Evolutionary conservation across 2,797 vertebrate species (phyloP), one percentile per base, ranked within the genome.

Genomic region (Dipus sagitta): DNA sequence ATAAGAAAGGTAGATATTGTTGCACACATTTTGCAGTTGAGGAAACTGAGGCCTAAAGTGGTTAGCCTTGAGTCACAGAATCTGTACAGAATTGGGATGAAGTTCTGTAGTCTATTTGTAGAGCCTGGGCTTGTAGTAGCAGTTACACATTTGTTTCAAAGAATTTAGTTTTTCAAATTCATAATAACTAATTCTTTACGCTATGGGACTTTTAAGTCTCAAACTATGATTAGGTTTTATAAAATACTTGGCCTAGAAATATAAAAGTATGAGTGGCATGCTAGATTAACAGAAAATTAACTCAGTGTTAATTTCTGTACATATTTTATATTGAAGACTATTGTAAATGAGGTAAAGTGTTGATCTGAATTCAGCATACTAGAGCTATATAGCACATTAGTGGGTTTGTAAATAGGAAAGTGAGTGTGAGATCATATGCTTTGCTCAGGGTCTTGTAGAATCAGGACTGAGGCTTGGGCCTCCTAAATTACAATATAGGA

Each of bases 131-230:
- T 62, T 82, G 87, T 86, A 65, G 85, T 15, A 91, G 60, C 32
- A 62, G 1, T 70, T 89, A 64, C 15, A 20, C 38, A 34, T 54
- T 77, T 91, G 86, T 90, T 74, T 88, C 67, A 93, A 28, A n/a
- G n/a, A 47, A 47, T 89, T 68, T 75, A 87, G 54, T 78, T 89
- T 96, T 93, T 68, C 14, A 94, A 34, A 88, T 76, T 93, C 64
- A 62, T 10, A 42, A 52, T 91, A 76, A 90, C 30, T 88, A 76
- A 64, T 92, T 54, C 80, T 34, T 76, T 88, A 60, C 38, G 32
- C 28, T 81, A 32, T 4, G 54, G 26, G 13, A 38, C 72, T 93
- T 92, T 87, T 64, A 83, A 76, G 80, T 88, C 32, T 90, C 18
- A 72, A 38, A 62, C n/a, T 88, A 23, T 86, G 34, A 58, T 92